phyloP scores from a whole-genome alignment of 2,797 vertebrate genomes.

The Margarornis squamiger region DNA sequence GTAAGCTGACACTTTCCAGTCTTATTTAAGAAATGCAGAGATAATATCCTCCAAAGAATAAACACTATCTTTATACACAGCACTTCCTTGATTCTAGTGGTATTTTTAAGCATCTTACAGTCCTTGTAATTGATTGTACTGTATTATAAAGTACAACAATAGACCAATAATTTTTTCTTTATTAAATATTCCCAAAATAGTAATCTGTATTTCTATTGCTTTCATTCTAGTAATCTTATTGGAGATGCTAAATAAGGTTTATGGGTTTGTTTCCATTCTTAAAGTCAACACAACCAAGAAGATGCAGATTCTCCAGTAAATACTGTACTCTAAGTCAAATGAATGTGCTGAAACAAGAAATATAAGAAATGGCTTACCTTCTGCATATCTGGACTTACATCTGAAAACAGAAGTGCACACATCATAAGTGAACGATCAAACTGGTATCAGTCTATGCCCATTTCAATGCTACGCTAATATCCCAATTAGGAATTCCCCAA shows the following conservation, averaged over 20 bases:
- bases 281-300: not conserved
- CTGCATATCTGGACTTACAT: slow-evolving; percentile 77
- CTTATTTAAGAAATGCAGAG: not conserved
- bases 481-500: not conserved
- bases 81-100: not conserved
- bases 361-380: slow-evolving; percentile 73
- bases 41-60: not conserved
- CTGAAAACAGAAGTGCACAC: slow-evolving; percentile 69
- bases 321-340: not conserved
- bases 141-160: not conserved
- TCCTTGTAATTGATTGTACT: not conserved
- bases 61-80: not conserved
- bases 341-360: not conserved
- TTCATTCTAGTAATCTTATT: not conserved
- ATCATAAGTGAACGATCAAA: not conserved
- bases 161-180: not conserved
- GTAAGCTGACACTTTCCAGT: not conserved
- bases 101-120: not conserved
- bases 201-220: not conserved
- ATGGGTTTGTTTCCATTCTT: not conserved
- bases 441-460: not conserved
- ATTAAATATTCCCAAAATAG: not conserved
- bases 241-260: not conserved
- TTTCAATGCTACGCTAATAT: not conserved
- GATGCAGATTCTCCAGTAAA: not conserved